These are phyloP conservation scores for Crotalus tigris DNA, from an alignment of 2,113 vertebrate genomes.

Conservation along the genomic window DNA sequence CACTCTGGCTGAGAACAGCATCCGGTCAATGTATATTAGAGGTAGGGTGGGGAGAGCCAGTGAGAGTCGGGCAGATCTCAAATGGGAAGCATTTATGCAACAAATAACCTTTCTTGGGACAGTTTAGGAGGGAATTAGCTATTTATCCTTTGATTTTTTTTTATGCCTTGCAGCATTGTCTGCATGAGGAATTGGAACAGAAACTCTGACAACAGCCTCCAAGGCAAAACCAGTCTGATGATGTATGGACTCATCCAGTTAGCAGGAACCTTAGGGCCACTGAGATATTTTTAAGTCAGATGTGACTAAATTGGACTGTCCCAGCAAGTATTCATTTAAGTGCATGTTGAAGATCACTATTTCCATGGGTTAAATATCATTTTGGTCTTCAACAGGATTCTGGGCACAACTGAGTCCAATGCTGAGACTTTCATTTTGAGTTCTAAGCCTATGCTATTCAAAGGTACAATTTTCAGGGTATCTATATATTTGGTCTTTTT, in stretches of 20 bases:
- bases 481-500: background rate
- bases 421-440: background rate
- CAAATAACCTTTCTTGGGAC: constrained; percentile 19
- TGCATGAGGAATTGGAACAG: background rate
- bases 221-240: background rate
- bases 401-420: background rate
- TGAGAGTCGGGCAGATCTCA: background rate
- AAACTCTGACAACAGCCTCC: background rate
- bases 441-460: background rate
- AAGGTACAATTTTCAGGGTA: background rate
- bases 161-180: background rate
- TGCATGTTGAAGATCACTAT: background rate
- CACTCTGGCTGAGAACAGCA: constrained; percentile 6
- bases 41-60: background rate
- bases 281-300: background rate
- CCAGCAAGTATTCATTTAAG: background rate
- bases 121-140: constrained; percentile 17
- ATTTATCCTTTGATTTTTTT: constrained; percentile 29
- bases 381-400: background rate
- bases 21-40: background rate
- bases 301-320: background rate
- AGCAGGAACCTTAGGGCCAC: background rate
- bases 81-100: constrained; percentile 17
- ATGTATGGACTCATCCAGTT: background rate
- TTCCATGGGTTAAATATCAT: background rate